These are phyloP conservation scores for Mormyrus iriodes DNA, from an alignment of 2,113 vertebrate species.

Conservation along the genomic window DNA sequence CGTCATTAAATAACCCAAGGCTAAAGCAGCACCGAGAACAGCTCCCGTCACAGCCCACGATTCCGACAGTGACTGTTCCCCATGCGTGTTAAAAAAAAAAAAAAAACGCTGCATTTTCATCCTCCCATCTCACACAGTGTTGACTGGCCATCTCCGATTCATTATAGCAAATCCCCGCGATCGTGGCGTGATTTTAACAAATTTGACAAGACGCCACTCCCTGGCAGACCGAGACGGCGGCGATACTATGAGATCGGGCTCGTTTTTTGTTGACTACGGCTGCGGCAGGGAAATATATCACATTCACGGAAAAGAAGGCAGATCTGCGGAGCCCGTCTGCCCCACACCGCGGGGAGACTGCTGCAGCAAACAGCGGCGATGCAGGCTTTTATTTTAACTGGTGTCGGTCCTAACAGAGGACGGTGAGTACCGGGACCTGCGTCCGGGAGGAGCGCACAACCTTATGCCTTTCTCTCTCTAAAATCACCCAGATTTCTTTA, in stretches of 20 bases:
- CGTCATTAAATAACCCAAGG: neutral
- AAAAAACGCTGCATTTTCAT: neutral
- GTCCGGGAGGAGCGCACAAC: neutral
- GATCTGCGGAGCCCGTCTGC: conserved; percentile 2
- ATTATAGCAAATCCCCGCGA: neutral
- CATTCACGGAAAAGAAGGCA: neutral
- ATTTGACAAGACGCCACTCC: conserved; percentile 23
- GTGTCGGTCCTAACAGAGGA: conserved; percentile 12
- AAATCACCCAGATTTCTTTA: neutral
- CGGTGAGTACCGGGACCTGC: neutral
- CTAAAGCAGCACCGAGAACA: neutral
- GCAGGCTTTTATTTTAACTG: neutral
- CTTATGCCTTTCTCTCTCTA: no score
- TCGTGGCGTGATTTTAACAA: neutral
- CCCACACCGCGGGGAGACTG: neutral
- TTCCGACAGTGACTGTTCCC: neutral
- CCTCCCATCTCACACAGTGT: neutral
- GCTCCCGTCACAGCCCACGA: neutral
- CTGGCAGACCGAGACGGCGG: neutral
- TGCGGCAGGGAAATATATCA: conserved; percentile 15
- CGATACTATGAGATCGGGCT: neutral
- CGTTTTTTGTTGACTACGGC: neutral
- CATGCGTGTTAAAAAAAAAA: neutral
- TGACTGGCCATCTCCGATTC: neutral
- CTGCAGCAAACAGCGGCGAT: conserved; percentile 7